Base-by-base conservation (phyloP, 2,797 vertebrate species). In the Emys orbicularis region DNA sequence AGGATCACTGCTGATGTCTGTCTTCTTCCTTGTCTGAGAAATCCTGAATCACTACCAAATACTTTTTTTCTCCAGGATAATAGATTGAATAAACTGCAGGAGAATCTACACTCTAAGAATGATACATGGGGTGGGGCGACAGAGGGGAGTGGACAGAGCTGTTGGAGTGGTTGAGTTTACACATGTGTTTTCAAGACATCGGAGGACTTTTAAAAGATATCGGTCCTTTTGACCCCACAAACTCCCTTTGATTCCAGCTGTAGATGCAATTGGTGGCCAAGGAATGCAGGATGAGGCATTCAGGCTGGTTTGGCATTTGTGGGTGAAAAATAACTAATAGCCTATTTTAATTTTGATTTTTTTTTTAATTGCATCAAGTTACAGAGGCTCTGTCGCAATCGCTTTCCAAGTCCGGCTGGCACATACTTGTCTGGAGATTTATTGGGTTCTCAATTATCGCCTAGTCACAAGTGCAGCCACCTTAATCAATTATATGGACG, bases 1-100 rank as follows among this genome's bases (percentile, higher is more conserved):
- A 97, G 95, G 94, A 59, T 94, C 94, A 88, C 93, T 90, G 44
- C 94, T 95, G 94, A 88, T 90, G 91, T 96, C 92, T 97, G 96
- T 79, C 93, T 94, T 89, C 86, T 29, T 95, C 68, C 89, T 95
- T 80, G 34, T 93, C 89, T n/a, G 29, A 93, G 87, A 88, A 95
- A 50, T 81, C n/a, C 85, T 91, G 90, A 94, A 87, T 95, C 96
- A 94, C 95, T 97, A 93, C 91, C 50, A 68, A 90, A 72, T 50
- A 80, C 50, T 16, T 54, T 44, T 37, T 15, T 29, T 15, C 6
- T 21, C 6, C 21, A 3, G 56, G 10, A 27, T 87, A 83, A 76
- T 85, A 44, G 59, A 88, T 86, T 95, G 68, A 0, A 0, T 88
- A 90, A 91, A 87, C 15, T 21, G 65, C 0, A 0, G 13, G 53